phyloP scores from a whole-genome alignment of 2,888 invertebrate species.

The Gasteruption jaculator region DNA sequence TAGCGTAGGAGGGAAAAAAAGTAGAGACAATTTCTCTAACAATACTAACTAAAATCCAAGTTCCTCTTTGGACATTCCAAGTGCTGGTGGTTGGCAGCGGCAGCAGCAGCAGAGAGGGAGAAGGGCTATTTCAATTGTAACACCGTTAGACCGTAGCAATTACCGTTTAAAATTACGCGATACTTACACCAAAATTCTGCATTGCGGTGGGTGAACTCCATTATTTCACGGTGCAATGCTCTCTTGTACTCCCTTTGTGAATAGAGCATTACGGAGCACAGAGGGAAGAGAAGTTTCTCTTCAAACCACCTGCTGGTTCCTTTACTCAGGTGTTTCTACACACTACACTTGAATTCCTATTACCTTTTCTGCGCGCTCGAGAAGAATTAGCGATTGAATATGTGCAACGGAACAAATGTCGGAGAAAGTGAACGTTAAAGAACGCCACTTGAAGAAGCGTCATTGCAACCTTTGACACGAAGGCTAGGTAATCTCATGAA shows the following conservation, averaged over 20 bases:
- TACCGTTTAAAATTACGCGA: slow-evolving; percentile 42
- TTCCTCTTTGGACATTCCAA: too few species aligned
- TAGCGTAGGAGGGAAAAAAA: too few species aligned
- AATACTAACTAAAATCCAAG: too few species aligned
- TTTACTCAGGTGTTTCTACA: slow-evolving; percentile 10
- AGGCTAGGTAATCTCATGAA: too few species aligned
- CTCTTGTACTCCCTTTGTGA: too few species aligned
- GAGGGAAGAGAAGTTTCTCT: too few species aligned
- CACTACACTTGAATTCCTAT: slow-evolving; percentile 12
- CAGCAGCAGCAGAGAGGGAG: slow-evolving; percentile 4
- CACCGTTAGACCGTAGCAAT: slow-evolving; percentile 36
- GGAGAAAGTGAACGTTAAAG: too few species aligned
- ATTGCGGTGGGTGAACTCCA: slow-evolving; percentile 38
- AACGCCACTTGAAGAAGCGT: too few species aligned
- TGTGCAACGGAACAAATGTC: too few species aligned
- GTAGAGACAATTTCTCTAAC: too few species aligned
- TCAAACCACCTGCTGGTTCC: slow-evolving; percentile 15
- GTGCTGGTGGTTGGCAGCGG: too few species aligned
- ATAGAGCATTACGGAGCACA: slow-evolving; percentile 22
- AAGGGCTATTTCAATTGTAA: slow-evolving; percentile 41
- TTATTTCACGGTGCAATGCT: slow-evolving; percentile 38
- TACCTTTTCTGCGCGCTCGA: slow-evolving; percentile 11
- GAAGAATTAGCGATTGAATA: slow-evolving; percentile 12
- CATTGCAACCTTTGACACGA: too few species aligned
- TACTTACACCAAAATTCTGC: slow-evolving; percentile 46